Evolutionary conservation across 2,888 invertebrate genomes (phyloP).

Genomic region (Polyommatus iphigenia): DNA sequence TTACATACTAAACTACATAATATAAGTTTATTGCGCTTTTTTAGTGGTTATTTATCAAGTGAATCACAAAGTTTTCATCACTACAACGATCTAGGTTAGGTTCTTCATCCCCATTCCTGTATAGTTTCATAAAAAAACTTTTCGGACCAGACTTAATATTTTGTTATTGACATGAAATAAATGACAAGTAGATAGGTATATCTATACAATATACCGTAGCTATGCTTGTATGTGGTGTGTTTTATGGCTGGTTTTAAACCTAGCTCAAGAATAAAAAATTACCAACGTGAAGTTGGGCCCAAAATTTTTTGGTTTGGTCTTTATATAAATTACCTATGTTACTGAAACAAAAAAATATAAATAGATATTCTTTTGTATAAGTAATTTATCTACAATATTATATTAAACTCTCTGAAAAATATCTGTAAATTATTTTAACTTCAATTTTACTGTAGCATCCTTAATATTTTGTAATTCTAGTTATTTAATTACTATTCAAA

Average conservation of each 20-base stretch:
- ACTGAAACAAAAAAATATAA: neutral
- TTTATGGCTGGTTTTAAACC: too few relatives aligned
- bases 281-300: neutral
- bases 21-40: neutral
- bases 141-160: neutral
- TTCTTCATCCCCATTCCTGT: neutral
- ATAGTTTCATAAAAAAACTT: neutral
- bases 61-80: neutral
- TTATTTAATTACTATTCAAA: neutral
- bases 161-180: neutral
- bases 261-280: neutral
- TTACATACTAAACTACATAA: neutral
- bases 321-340: neutral
- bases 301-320: neutral
- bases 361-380: neutral
- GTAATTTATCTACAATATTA: neutral
- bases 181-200: neutral
- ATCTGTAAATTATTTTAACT: neutral
- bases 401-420: neutral
- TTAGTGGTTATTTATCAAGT: neutral
- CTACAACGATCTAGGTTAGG: neutral
- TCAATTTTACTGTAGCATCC: neutral
- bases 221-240: neutral
- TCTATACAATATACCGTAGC: constrained; percentile 3
- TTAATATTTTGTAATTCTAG: neutral